Base-by-base conservation (phyloP, 2,113 vertebrate genomes). In the Xenopus laevis region DNA sequence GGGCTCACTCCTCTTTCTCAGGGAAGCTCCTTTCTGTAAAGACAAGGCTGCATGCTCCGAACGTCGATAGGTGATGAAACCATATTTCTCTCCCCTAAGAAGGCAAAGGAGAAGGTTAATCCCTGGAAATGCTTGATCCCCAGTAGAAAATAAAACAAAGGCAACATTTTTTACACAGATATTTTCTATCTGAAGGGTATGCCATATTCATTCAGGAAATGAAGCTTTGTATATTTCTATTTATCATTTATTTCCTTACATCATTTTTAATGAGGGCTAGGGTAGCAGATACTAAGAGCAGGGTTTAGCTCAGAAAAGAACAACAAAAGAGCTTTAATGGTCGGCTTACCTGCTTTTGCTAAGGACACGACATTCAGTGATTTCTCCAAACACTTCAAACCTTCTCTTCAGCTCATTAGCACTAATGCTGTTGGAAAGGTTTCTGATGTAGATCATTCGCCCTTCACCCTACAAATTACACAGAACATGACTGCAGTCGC, bases 301-400 rank as follows among this genome's bases (percentile, higher is more conserved):
- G 33, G 33, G 5, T 40, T 50, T 50, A 50, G 15, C 15, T 50
- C 10, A 27, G 23, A 13, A 50, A 16, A 50, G 33, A 40, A 40
- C 33, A 40, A 40, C 33, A 40, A 50, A n/a, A 60, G 20, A 23
- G 20, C 21, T 60, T 23, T 15, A 60, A 18, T 60, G 11, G n/a
- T 0, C 15, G 9, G 9, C 30, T 59, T 64, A 77, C 74, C 67
- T 93, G 71, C 91, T 94, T 84, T 93, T 93, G 21, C 89, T 88
- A 84, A 97, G 90, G 85, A 98, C 94, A 80, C 92, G 94, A 87
- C 96, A 98, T 80, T 99, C 96, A 50, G 94, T 92, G 0, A 96
- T 91, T 71, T 93, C 94, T 1, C 96, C 95, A 30, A 97, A 96
- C 66, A 94, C 93, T 86, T 97, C 94, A 0, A 98, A 97, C 83